Conservation (phyloP, 2,888 invertebrate species). For the Drosophila tanythrix region DNA sequence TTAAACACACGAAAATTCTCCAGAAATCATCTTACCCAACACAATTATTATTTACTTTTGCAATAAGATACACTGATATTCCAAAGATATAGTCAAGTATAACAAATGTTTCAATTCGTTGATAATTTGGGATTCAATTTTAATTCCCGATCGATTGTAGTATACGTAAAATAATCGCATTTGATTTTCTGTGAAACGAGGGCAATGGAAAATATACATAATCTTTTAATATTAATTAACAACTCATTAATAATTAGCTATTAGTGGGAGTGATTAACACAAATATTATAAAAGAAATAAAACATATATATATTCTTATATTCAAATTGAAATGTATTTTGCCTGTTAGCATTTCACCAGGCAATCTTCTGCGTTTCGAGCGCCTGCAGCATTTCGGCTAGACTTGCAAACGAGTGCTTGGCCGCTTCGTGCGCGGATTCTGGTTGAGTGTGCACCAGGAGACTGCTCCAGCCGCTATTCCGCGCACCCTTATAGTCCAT, state of each 20-base stretch:
- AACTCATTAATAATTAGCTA: background rate
- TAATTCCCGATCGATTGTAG: background rate
- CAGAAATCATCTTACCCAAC: background rate
- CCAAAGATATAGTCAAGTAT: conserved; percentile 2
- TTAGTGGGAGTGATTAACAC: background rate
- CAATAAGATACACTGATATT: background rate
- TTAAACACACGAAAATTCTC: conserved; percentile 3
- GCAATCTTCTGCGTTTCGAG: conserved; percentile 70
- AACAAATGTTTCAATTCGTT: background rate
- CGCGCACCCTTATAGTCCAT: conserved; percentile 92
- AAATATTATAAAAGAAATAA: conserved; percentile 2
- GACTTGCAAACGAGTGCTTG: conserved; percentile 69
- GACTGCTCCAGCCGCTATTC: conserved; percentile 85
- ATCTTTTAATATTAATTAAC: background rate
- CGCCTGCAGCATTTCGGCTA: conserved; percentile 66
- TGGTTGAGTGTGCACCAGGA: conserved; percentile 58
- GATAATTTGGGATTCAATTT: background rate
- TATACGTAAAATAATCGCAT: background rate
- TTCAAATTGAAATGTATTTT: background rate
- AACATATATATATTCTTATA: conserved; percentile 6
- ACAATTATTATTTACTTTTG: background rate
- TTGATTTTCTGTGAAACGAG: background rate
- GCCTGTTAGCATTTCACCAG: conserved; percentile 63
- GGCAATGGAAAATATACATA: background rate
- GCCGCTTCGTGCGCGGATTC: conserved; percentile 1